Conservation (phyloP, 2,113 vertebrate species). For the Siphamia tubifer region DNA sequence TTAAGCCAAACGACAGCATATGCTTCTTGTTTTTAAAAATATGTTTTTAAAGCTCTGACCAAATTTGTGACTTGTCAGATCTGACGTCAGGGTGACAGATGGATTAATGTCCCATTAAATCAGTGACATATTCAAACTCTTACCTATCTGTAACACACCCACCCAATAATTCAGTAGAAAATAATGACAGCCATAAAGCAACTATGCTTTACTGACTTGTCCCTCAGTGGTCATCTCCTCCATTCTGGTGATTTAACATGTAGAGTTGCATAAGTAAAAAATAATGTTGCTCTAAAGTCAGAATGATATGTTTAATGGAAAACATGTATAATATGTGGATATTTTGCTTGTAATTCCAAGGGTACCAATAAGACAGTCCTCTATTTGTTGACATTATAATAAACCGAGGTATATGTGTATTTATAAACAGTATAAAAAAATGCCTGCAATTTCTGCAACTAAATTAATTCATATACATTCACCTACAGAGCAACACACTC, state of each 20-base stretch:
- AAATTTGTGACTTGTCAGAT: constrained; percentile 23
- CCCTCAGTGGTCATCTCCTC: constrained; percentile 39
- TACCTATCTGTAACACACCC: constrained; percentile 25
- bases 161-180: constrained; percentile 23
- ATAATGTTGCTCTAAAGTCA: constrained; percentile 8
- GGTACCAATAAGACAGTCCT: too few relatives aligned
- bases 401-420: too few relatives aligned
- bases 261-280: constrained; percentile 42
- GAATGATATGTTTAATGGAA: neutral
- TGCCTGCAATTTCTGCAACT: neutral
- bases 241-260: constrained; percentile 42
- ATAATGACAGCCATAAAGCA: constrained; percentile 42
- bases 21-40: neutral
- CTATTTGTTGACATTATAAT: too few relatives aligned
- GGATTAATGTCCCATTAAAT: constrained; percentile 38
- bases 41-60: neutral
- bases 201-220: constrained; percentile 35
- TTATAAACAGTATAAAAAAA: too few relatives aligned
- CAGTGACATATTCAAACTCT: constrained; percentile 29
- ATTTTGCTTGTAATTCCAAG: neutral
- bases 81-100: constrained; percentile 7
- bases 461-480: neutral
- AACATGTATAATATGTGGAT: neutral
- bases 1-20: neutral
- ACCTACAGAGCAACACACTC: neutral